phyloP scores from a whole-genome alignment of 2,113 vertebrate species.

The Madoqua kirkii region DNA sequence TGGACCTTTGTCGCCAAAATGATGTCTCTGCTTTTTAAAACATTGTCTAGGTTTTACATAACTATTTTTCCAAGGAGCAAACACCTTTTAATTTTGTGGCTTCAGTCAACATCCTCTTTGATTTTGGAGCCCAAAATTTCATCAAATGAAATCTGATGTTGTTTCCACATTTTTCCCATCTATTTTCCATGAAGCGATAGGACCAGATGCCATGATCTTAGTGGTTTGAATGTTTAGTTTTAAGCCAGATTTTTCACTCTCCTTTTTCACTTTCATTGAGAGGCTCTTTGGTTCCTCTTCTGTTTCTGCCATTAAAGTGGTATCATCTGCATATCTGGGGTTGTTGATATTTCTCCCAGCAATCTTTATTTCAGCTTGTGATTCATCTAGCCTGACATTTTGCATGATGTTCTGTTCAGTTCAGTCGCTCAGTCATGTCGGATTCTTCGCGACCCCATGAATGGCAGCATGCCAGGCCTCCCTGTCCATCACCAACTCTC shows the following conservation, averaged over 20 bases:
- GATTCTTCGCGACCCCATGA: no score
- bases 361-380: background rate
- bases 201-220: background rate
- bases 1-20: rapidly evolving
- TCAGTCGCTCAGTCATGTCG: no score
- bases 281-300: background rate
- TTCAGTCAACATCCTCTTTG: background rate
- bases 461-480: no score
- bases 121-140: background rate
- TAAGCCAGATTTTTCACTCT: background rate
- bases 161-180: background rate
- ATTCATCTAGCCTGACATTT: background rate
- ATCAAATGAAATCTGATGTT: background rate
- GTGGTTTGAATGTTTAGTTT: background rate
- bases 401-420: background rate
- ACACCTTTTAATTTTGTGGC: background rate
- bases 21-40: background rate
- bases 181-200: background rate
- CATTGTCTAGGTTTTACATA: background rate
- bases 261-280: background rate
- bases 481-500: no score
- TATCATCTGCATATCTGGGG: background rate
- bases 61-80: background rate
- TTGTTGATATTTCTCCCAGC: background rate
- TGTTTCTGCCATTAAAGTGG: background rate